Percentiles rank a stretch among this genome's conserved stretches.
Evolutionary conservation across 2,888 invertebrate species (phyloP).

Genomic region (Cheilosia pagana): DNA sequence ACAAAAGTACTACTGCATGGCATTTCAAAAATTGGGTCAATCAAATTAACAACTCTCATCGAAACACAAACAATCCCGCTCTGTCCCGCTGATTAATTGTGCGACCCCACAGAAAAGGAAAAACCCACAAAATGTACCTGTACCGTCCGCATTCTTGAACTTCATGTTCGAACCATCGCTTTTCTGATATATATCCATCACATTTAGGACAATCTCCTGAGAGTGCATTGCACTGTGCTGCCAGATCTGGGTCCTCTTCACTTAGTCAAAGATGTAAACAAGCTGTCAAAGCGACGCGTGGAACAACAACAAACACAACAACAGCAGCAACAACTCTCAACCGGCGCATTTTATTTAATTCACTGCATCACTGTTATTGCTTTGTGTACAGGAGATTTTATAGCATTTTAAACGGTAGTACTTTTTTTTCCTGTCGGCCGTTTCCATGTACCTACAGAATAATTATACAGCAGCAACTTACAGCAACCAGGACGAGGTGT

Average conservation of each 20-base stretch:
- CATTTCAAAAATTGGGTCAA: constrained; percentile 40
- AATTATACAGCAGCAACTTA: not conserved
- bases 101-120: not conserved
- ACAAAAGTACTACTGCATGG: constrained; percentile 5
- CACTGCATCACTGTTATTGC: constrained; percentile 42
- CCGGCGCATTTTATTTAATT: constrained; percentile 47
- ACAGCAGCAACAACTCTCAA: constrained; percentile 2
- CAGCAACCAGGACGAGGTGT: not conserved
- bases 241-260: constrained; percentile 7
- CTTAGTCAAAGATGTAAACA: constrained; percentile 25
- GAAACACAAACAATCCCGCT: constrained; percentile 1
- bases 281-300: not conserved
- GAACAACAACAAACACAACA: not conserved
- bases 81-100: constrained; percentile 25
- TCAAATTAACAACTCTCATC: constrained; percentile 16
- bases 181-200: not conserved
- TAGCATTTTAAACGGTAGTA: constrained; percentile 50
- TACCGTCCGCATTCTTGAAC: constrained; percentile 35
- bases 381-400: constrained; percentile 62
- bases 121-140: constrained; percentile 7
- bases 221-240: constrained; percentile 30
- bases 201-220: constrained; percentile 27
- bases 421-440: not conserved
- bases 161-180: constrained; percentile 14
- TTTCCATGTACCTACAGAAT: not conserved